Conservation (phyloP, 2,888 invertebrate genomes). For the Tribolium freemani region DNA sequence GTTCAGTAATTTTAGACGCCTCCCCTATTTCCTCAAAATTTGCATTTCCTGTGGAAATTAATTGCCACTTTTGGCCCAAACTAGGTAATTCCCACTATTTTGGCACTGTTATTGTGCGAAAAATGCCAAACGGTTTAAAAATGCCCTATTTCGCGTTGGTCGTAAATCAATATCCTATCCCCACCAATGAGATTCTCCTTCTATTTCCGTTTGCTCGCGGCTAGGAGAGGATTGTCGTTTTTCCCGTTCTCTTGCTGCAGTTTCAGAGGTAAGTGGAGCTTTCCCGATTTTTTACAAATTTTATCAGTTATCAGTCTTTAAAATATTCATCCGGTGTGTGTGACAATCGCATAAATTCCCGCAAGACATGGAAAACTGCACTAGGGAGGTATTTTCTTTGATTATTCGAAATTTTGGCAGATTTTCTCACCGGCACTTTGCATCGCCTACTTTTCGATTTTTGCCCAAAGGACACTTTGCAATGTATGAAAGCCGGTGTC, state of each 20-base stretch:
- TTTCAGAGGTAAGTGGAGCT: slow-evolving; percentile 55
- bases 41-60: slow-evolving; percentile 1
- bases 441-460: neutral
- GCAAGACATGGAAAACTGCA: neutral
- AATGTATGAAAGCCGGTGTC: neutral
- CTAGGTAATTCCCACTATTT: neutral
- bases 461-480: neutral
- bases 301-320: slow-evolving; percentile 17
- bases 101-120: neutral
- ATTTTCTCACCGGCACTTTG: slow-evolving; percentile 13
- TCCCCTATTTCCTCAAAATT: slow-evolving; percentile 54
- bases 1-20: slow-evolving; percentile 54
- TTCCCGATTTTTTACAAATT: slow-evolving; percentile 32
- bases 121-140: slow-evolving; percentile 2
- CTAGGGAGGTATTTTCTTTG: slow-evolving; percentile 19
- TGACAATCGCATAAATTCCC: neutral
- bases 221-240: slow-evolving; percentile 59
- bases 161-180: slow-evolving; percentile 60
- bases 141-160: neutral
- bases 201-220: slow-evolving; percentile 62
- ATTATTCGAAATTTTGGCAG: slow-evolving; percentile 11
- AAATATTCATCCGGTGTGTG: slow-evolving; percentile 8
- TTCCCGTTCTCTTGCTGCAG: slow-evolving; percentile 60
- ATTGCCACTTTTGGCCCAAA: neutral
- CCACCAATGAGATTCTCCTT: slow-evolving; percentile 58